A percentile compares a stretch with the other conserved stretches of the same genome.
Evolutionary conservation across 2,113 vertebrate species (phyloP).

Genomic region (Echinops telfairi): DNA sequence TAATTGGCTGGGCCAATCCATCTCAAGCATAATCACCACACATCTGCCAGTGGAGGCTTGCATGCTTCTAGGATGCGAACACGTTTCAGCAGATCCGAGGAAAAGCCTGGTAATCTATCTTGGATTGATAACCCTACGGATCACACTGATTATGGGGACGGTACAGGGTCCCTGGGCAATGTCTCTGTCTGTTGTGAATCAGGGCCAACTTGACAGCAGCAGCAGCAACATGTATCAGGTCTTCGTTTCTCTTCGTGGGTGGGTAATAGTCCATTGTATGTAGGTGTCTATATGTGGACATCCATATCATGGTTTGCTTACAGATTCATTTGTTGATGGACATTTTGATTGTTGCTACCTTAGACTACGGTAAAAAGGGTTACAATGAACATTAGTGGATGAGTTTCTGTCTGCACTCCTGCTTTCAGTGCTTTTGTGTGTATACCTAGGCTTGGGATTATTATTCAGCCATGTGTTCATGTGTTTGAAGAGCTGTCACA

Average conservation of each 20-base stretch:
- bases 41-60: too few species aligned
- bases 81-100: too few species aligned
- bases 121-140: too few species aligned
- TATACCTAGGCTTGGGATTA: neutral
- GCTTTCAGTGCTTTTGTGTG: neutral
- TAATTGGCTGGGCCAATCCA: too few species aligned
- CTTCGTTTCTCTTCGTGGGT: neutral
- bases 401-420: neutral
- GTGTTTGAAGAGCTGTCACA: neutral
- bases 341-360: neutral
- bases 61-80: too few species aligned
- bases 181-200: too few species aligned
- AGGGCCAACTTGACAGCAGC: too few species aligned
- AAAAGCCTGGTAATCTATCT: too few species aligned
- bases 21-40: too few species aligned
- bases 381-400: neutral
- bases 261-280: neutral
- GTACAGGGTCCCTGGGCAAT: too few species aligned
- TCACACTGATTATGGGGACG: too few species aligned
- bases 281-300: neutral
- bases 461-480: neutral
- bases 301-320: neutral
- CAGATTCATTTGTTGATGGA: neutral
- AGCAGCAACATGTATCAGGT: neutral
- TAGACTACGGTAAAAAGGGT: neutral